These are phyloP conservation scores for Chrysodeixis includens DNA, from an alignment of 2,888 invertebrate genomes.

Conservation along the genomic window DNA sequence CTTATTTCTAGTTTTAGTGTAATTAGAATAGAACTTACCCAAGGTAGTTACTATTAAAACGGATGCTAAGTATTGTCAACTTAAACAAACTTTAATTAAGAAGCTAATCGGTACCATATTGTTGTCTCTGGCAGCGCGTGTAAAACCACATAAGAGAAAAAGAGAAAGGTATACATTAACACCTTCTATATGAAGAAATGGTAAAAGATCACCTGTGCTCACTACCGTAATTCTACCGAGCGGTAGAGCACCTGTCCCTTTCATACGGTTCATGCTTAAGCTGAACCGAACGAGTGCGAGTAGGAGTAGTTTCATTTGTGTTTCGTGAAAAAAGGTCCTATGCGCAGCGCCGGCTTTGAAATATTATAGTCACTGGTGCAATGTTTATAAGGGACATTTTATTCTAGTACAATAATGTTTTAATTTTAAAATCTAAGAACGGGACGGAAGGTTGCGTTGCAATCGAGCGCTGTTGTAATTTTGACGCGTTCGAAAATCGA, in stretches of 20 bases:
- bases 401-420: conserved; percentile 37
- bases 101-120: conserved; percentile 67
- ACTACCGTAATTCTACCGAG: conserved; percentile 88
- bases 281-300: conserved; percentile 88
- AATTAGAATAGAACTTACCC: conserved; percentile 76
- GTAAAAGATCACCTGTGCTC: conserved; percentile 89
- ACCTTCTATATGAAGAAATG: conserved; percentile 81
- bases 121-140: conserved; percentile 67
- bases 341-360: conserved; percentile 26
- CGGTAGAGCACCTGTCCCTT: conserved; percentile 89
- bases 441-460: conserved; percentile 85
- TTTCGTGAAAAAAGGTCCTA: conserved; percentile 65
- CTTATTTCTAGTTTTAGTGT: conserved; percentile 71
- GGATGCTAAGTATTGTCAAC: conserved; percentile 83
- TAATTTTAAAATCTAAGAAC: conserved; percentile 74
- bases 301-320: conserved; percentile 83
- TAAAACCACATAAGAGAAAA: conserved; percentile 64
- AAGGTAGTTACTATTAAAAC: conserved; percentile 77
- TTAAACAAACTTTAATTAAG: conserved; percentile 80
- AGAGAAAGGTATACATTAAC: conserved; percentile 82
- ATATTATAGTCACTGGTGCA: conserved; percentile 59
- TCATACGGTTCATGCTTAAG: conserved; percentile 87
- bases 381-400: conserved; percentile 28
- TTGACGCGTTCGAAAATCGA: conserved; percentile 89
- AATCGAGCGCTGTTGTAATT: conserved; percentile 85